Base-by-base conservation (phyloP, 2,888 invertebrate species). In the Balanococcus diminutus region DNA sequence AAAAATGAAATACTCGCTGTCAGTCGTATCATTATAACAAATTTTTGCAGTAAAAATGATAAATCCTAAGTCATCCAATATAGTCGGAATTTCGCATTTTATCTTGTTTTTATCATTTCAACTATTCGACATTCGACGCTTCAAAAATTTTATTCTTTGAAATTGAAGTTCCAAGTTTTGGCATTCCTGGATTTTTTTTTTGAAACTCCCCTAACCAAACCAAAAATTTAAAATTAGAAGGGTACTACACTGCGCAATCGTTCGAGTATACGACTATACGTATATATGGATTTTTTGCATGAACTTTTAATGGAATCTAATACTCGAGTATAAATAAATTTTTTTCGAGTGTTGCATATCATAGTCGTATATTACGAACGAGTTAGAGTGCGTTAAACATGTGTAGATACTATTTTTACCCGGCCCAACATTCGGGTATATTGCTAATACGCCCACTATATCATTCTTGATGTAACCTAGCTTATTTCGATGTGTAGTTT, bases 321-420 rank as follows among this genome's bases (percentile, higher is more conserved):
- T 72, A 22, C 8, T n/a, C n/a, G n/a, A n/a, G n/a, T 31, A 9
- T 3, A 0, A 31, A 28, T 9, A 72, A 72, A 25, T 72, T 25
- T 72, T n/a, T 25, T 72, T n/a, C 72, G 14, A 9, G 72, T 25
- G n/a, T 32, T 72, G 72, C 72, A 72, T 72, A 16, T 72, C 32
- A 8, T 31, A 31, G 16, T 32, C n/a, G 72, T n/a, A 8, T 25
- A 72, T 16, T 72, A 31, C n/a, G 14, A 72, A 72, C 32, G 72
- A 72, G 32, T n/a, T 32, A 72, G 32, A 8, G 25, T 72, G 16
- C 11, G 72, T 72, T 1, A n/a, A 9, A 28, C 46, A 46, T 46
- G 14, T 46, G 72, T 25, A 32, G 72, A 32, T 72, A 72, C 72
- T 72, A 72, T 72, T 72, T 72, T 72, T 72, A 72, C 72, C 72